Evolutionary conservation across 1,140 invertebrate genomes (phyloP).

Genomic region (Linepithema humile): DNA sequence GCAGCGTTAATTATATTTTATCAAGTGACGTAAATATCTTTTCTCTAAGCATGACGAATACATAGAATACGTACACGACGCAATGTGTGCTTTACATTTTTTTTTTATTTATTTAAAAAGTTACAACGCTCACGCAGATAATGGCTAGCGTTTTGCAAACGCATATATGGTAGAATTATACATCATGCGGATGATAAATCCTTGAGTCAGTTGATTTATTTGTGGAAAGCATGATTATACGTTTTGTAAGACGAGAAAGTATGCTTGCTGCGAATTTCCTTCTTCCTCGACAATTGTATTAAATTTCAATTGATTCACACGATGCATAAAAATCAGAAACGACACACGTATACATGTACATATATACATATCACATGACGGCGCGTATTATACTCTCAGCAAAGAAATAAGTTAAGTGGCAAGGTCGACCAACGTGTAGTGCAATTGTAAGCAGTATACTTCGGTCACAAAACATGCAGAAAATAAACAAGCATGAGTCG

Average conservation of each 20-base stretch:
- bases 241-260: not conserved
- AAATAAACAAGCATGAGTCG: conserved; percentile 33
- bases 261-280: not conserved
- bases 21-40: not conserved
- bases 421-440: conserved; percentile 39
- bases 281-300: not conserved
- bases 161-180: not conserved
- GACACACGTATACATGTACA: no score
- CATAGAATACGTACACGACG: not conserved
- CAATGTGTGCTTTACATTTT: not conserved
- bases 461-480: not conserved
- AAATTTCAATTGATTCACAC: not conserved
- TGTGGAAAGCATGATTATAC: conserved; percentile 25
- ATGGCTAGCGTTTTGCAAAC: conserved; percentile 41
- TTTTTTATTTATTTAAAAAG: conserved; percentile 14
- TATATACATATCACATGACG: not conserved
- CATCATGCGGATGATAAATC: conserved; percentile 33
- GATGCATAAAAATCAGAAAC: no score
- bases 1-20: conserved; percentile 17
- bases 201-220: conserved; percentile 38
- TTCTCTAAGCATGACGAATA: not conserved
- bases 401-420: conserved; percentile 45
- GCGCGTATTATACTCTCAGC: not conserved
- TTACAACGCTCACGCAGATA: not conserved
- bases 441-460: not conserved